Conservation (phyloP, 2,113 vertebrate species). For the Scopus umbretta region DNA sequence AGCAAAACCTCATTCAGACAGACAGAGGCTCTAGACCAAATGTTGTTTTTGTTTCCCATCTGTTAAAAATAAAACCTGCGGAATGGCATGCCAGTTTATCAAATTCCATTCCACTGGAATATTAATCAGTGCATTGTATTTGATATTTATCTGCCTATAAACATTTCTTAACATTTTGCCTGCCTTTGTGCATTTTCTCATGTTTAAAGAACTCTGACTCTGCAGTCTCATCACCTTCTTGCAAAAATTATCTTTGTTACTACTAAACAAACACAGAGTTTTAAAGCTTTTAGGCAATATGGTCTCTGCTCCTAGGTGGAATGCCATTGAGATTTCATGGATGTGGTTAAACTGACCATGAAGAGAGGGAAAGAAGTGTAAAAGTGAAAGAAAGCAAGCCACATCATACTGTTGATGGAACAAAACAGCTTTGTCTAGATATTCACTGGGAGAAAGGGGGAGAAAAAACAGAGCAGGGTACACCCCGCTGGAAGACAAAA, state of each 20-base stretch:
- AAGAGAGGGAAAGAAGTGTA: neutral
- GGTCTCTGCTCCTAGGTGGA: neutral
- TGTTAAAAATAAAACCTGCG: conserved; percentile 59
- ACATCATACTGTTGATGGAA: neutral
- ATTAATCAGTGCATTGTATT: conserved; percentile 26
- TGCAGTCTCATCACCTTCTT: neutral
- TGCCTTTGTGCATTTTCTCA: neutral
- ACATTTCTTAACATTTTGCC: neutral
- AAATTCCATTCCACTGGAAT: conserved; percentile 10
- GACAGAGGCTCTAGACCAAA: conserved; percentile 46
- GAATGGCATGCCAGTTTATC: neutral
- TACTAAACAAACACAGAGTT: neutral
- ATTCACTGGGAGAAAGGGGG: neutral
- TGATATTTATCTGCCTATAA: neutral
- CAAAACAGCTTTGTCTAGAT: neutral
- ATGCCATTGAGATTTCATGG: neutral
- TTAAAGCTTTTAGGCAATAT: neutral
- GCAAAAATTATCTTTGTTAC: neutral
- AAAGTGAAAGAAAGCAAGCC: neutral
- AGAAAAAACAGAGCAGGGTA: neutral
- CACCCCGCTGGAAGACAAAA: neutral
- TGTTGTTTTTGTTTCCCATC: conserved; percentile 62
- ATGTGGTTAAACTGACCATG: neutral
- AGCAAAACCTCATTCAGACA: conserved; percentile 51
- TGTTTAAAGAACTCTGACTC: neutral